Base-by-base conservation (phyloP, 2,797 vertebrate species). In the Sebastes kiyomatsui region DNA sequence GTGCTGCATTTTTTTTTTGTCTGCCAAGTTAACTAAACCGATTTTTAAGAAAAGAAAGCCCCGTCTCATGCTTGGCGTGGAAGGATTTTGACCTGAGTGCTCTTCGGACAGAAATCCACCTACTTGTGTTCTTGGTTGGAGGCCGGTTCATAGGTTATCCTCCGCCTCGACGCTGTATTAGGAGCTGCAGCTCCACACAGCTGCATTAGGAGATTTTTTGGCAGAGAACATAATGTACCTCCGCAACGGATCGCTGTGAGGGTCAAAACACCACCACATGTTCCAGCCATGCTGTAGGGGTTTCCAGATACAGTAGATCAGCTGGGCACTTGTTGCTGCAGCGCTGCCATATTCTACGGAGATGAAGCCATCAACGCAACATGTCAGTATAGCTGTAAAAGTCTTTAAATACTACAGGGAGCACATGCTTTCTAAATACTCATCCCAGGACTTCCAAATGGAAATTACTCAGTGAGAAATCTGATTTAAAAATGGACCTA, bases 91-190 rank as follows among this genome's bases (percentile, higher is more conserved):
- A 92, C 89, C 92, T 64, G 65, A 71, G 72, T 38, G 71, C 81
- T 88, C 81, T 84, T 54, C 12, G 76, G 86, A 84, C 88, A 72
- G 23, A 69, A 58, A 72, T 85, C 90, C 92, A 91, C 90, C 90
- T 91, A 92, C 92, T 88, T 77, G 87, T 90, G 87, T 87, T 90
- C 75, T 85, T 92, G 87, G 90, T 92, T 92, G 80, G 81, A 92
- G 93, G 92, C 88, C 79, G 52, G 90, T 87, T 93, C 88, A 92
- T 18, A 91, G 92, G 92, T 94, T 74, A 90, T 82, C 79, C 64
- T 38, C 22, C 54, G 90, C 92, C 86, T 92, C 80, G 20, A 23
- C 77, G 10, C 59, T 67, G 5, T n/a, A 76, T 82, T 76, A 67
- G 77, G 75, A 88, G 69, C 77, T 25, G 65, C 7, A 11, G 69